Base-by-base conservation (phyloP, 2,113 vertebrate species). In the Anguilla japonica region DNA sequence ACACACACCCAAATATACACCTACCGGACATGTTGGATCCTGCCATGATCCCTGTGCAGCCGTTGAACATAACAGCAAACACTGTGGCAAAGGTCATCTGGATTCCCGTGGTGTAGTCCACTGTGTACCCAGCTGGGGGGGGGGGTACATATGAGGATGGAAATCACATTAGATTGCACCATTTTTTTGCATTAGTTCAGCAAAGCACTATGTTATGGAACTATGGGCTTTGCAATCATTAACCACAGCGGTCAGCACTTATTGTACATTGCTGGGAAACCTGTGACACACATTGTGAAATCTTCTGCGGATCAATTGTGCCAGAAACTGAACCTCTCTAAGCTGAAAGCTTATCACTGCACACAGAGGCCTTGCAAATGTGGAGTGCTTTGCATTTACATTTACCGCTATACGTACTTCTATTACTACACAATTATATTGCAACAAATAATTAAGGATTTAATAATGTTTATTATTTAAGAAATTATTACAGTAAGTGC, bases 1-100 rank as follows among this genome's bases (percentile, higher is more conserved):
- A 11, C 67, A 2, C 63, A n/a, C 26, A n/a, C 63, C 5, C 18
- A 9, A 22, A 34, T 26, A 13, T 14, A 34, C 71, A 75, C 71
- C 26, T 88, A 97, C 97, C 97, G 41, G 97, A 98, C 94, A 98
- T 98, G 91, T 98, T 97, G 43, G 97, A 97, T 16, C 97, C 97
- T 0, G 97, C 96, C 97, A 98, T 97, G 93, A 98, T 98, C 82
- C 97, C 97, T 0, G 97, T 98, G 91, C 97, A 98, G 87, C 97
- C 97, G 0, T 98, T 98, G 88, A 98, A 98, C 96, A 98, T 97
- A 26, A 97, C 96, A 0, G 97, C 97, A 0, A 98, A 98, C 11
- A 97, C 97, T 0, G 95, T 96, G 87, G 96, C 95, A 71, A 98
- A 97, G 71, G 92, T 95, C 96, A 97, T 97, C 91, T 93, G 91